A percentile compares a stretch with the other conserved stretches of the same genome.
Conservation (phyloP, 2,888 invertebrate genomes). For the Drosophila helvetica region DNA sequence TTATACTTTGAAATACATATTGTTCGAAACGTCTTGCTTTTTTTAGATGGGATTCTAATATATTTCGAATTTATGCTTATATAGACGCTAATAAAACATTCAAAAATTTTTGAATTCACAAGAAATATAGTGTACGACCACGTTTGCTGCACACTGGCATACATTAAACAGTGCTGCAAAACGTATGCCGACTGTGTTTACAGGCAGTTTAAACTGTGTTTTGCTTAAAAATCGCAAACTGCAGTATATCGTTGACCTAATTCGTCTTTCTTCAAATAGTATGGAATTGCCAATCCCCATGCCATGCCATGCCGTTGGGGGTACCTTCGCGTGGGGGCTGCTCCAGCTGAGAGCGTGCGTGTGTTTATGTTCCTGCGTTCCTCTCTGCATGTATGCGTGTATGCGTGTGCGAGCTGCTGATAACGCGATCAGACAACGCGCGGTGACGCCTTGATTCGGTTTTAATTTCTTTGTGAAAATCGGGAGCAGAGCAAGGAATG, state of each 20-base stretch:
- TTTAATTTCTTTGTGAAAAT: background rate
- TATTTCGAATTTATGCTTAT: too few species aligned
- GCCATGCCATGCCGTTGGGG: background rate
- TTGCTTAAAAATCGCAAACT: background rate
- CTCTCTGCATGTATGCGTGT: constrained; percentile 7
- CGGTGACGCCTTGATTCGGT: background rate
- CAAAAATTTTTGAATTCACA: background rate
- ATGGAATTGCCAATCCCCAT: background rate
- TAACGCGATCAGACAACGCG: constrained; percentile 14
- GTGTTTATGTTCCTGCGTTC: background rate
- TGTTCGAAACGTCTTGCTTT: background rate
- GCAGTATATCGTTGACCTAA: too few species aligned
- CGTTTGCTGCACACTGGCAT: too few species aligned
- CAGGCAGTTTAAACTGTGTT: background rate
- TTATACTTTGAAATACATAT: background rate
- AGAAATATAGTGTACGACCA: too few species aligned
- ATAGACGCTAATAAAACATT: background rate
- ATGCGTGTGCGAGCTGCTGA: constrained; percentile 23
- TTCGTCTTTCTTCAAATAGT: background rate
- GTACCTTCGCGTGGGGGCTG: background rate
- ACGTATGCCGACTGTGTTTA: too few species aligned
- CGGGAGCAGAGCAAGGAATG: constrained; percentile 27
- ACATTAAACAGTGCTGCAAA: too few species aligned
- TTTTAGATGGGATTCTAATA: too few species aligned
- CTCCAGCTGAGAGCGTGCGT: background rate